Evolutionary conservation across 2,797 vertebrate species (phyloP).

Genomic region (Danio kyathit): DNA sequence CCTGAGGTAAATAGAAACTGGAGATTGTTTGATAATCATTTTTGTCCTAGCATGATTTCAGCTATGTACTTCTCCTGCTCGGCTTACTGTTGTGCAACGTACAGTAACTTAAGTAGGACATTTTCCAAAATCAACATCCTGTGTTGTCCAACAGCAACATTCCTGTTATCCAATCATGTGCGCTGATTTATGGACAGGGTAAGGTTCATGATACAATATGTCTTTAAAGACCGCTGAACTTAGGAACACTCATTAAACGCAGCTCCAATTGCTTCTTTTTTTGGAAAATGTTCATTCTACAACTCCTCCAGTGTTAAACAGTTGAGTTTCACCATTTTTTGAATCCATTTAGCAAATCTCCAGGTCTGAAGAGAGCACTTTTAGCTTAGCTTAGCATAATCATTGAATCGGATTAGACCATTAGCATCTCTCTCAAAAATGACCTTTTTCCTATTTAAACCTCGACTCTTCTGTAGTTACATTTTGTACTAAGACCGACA

Average conservation of each 20-base stretch:
- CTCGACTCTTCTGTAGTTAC: too few relatives aligned
- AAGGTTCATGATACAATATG: neutral
- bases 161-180: neutral
- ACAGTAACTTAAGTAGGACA: neutral
- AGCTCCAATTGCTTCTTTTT: too few relatives aligned
- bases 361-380: too few relatives aligned
- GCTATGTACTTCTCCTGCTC: neutral
- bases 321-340: too few relatives aligned
- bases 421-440: too few relatives aligned
- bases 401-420: too few relatives aligned
- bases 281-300: too few relatives aligned
- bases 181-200: neutral
- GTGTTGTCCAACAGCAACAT: conserved; percentile 11
- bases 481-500: too few relatives aligned
- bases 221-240: neutral
- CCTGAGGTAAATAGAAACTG: neutral
- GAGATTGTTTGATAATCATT: neutral
- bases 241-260: neutral
- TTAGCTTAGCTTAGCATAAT: too few relatives aligned
- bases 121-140: conserved; percentile 24
- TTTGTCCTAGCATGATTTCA: neutral
- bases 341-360: too few relatives aligned
- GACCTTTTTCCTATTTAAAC: too few relatives aligned
- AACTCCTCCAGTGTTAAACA: too few relatives aligned
- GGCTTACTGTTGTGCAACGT: neutral